Conservation (phyloP, 1,140 invertebrate species). For the Drosophila eugracilis region DNA sequence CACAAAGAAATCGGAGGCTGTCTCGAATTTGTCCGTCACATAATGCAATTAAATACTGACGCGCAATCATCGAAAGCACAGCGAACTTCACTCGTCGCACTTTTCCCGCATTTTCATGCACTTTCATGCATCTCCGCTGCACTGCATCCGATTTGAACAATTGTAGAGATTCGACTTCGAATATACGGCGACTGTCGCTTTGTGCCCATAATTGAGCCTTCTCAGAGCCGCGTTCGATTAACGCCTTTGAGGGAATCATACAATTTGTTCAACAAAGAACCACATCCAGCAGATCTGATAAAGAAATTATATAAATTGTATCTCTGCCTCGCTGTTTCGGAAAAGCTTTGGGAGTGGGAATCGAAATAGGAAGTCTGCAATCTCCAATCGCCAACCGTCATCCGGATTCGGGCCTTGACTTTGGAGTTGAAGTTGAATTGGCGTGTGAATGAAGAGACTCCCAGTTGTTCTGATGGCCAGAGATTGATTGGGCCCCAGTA, state of each 20-base stretch:
- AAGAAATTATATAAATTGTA: slow-evolving; percentile 79
- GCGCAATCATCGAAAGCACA: slow-evolving; percentile 70
- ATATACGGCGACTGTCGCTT: slow-evolving; percentile 56
- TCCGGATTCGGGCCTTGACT: slow-evolving; percentile 22
- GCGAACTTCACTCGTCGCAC: slow-evolving; percentile 72
- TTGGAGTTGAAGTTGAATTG: slow-evolving; percentile 6
- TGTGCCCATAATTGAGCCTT: slow-evolving; percentile 65
- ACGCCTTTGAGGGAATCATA: slow-evolving; percentile 63
- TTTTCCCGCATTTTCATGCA: slow-evolving; percentile 64
- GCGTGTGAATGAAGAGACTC: slow-evolving; percentile 60
- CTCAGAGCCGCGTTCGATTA: slow-evolving; percentile 55
- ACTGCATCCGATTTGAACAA: slow-evolving; percentile 34
- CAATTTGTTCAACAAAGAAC: slow-evolving; percentile 66
- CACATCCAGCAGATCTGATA: slow-evolving; percentile 58
- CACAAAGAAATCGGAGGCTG: slow-evolving; percentile 57
- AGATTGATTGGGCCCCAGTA: slow-evolving; percentile 56
- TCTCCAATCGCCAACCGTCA: slow-evolving; percentile 52
- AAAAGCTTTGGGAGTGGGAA: slow-evolving; percentile 39
- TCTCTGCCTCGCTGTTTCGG: slow-evolving; percentile 16
- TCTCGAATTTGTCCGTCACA: slow-evolving; percentile 54
- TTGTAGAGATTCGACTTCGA: slow-evolving; percentile 23
- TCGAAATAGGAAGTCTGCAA: slow-evolving; percentile 69
- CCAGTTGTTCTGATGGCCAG: slow-evolving; percentile 32
- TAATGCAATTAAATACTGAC: slow-evolving; percentile 71
- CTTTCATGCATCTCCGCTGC: not conserved